Conservation (phyloP, 2,888 invertebrate genomes). For the Aphodius sticticus region DNA sequence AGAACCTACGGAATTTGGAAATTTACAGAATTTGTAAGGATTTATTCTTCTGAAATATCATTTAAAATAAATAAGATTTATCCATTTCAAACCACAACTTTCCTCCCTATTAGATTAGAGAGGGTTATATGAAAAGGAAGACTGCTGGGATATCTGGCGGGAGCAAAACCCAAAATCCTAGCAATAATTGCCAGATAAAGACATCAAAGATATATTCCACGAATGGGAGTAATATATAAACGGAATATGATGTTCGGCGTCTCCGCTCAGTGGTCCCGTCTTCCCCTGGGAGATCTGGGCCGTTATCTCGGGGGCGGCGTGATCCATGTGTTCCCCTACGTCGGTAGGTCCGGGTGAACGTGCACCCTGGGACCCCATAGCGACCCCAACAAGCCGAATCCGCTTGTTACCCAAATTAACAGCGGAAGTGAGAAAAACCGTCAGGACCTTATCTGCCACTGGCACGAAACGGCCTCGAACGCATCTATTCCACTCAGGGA, state of each 20-base stretch:
- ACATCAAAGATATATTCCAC: neutral
- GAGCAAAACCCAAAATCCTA: neutral
- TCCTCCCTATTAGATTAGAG: too few species aligned
- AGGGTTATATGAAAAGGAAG: neutral
- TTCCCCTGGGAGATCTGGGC: neutral
- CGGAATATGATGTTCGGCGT: neutral
- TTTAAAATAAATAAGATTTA: too few species aligned
- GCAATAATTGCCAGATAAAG: neutral
- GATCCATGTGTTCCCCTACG: neutral
- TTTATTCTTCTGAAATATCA: too few species aligned
- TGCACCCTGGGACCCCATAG: neutral
- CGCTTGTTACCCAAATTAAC: constrained; percentile 4
- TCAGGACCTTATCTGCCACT: neutral
- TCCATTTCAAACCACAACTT: too few species aligned
- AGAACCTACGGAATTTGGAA: too few species aligned
- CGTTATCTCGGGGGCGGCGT: neutral
- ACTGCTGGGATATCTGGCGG: neutral
- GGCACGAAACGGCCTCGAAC: neutral
- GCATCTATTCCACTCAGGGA: neutral
- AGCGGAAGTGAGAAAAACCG: constrained; percentile 4
- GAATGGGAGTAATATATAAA: neutral
- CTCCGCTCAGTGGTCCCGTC: neutral
- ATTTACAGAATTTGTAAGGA: too few species aligned
- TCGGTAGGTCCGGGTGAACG: neutral
- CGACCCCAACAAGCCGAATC: neutral